Conservation (phyloP, 2,113 vertebrate genomes). For the Mystacornis crossleyi region DNA sequence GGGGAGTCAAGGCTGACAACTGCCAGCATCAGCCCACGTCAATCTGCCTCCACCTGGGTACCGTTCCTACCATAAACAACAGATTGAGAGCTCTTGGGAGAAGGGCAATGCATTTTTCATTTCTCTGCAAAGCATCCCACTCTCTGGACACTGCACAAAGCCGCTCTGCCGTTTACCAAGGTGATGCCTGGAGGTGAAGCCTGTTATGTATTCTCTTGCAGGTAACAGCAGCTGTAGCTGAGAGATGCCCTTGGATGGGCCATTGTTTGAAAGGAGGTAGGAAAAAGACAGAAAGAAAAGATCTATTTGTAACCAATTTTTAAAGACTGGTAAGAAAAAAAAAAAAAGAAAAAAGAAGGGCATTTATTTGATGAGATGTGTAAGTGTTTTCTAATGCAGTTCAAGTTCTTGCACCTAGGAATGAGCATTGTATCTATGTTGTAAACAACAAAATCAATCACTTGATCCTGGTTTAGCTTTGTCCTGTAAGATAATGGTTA, state of each 20-base stretch:
- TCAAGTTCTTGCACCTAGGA: background rate
- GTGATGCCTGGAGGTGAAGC: conserved; percentile 51
- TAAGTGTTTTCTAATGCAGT: background rate
- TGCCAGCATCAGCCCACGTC: background rate
- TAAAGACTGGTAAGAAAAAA: background rate
- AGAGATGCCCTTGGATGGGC: conserved; percentile 19
- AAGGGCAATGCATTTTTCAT: background rate
- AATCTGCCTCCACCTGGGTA: background rate
- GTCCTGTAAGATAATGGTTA: background rate
- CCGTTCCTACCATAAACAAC: background rate
- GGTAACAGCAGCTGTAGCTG: conserved; percentile 21
- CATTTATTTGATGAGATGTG: background rate
- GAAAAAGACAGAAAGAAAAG: background rate
- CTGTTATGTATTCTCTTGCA: background rate
- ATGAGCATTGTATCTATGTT: background rate
- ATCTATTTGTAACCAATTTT: background rate
- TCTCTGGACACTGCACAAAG: conserved; percentile 3
- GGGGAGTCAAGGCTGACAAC: background rate
- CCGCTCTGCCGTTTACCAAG: background rate
- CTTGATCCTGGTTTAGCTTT: background rate
- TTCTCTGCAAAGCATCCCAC: background rate
- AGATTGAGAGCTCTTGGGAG: background rate
- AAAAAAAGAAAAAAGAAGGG: background rate
- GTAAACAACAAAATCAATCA: conserved; percentile 9
- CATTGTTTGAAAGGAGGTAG: background rate